A percentile compares a stretch with the other conserved stretches of the same genome.
These are phyloP conservation scores for Cydia strobilella DNA, from an alignment of 1,140 invertebrate genomes.

Conservation along the genomic window DNA sequence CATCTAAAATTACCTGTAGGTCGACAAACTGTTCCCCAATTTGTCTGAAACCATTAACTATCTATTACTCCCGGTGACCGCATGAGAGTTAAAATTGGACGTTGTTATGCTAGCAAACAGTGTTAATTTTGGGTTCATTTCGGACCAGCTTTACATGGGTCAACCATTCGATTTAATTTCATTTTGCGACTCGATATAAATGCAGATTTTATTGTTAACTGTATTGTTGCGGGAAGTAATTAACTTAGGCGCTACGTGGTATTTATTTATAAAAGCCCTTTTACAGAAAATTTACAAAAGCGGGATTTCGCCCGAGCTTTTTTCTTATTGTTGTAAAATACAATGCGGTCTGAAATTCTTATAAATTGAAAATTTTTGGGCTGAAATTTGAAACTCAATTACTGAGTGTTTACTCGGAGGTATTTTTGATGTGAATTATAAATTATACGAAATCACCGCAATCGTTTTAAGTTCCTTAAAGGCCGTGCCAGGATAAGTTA, in stretches of 20 bases:
- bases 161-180: slow-evolving; percentile 42
- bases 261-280: slow-evolving; percentile 26
- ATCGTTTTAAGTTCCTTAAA: background rate
- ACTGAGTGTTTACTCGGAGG: background rate
- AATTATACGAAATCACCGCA: slow-evolving; percentile 6
- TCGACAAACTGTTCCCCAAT: slow-evolving; percentile 6
- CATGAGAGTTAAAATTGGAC: slow-evolving; percentile 41
- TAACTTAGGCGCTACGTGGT: slow-evolving; percentile 36
- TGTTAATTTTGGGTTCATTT: slow-evolving; percentile 42
- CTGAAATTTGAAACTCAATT: slow-evolving; percentile 18
- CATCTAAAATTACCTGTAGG: background rate
- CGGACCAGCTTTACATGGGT: slow-evolving; percentile 36
- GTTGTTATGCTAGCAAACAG: slow-evolving; percentile 42
- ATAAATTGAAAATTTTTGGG: slow-evolving; percentile 20
- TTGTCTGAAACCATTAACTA: background rate
- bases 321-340: slow-evolving; percentile 13
- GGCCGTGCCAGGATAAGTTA: too few species aligned
- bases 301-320: background rate
- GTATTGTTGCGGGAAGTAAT: slow-evolving; percentile 41
- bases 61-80: slow-evolving; percentile 2
- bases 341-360: background rate
- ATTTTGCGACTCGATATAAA: slow-evolving; percentile 48
- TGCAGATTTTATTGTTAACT: slow-evolving; percentile 50
- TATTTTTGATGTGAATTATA: slow-evolving; percentile 3
- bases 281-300: background rate